Conservation (phyloP, 2,888 invertebrate genomes). For the Argynnis bischoffii region DNA sequence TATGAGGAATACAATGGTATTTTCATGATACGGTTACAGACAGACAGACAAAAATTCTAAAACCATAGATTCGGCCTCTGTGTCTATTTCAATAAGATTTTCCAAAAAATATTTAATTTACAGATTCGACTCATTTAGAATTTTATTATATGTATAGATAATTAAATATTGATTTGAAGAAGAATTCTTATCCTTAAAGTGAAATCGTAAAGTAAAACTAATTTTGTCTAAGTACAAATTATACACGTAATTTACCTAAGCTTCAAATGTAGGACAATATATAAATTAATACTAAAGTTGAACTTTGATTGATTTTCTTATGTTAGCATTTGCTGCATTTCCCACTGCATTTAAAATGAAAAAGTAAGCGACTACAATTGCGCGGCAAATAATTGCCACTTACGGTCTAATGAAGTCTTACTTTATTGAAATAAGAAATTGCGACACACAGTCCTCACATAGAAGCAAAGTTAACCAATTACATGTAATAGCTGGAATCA, state of each 20-base stretch:
- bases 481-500: constrained; percentile 58
- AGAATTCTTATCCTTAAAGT: too few relatives aligned
- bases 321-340: constrained; percentile 65
- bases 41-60: too few relatives aligned
- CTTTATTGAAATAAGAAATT: constrained; percentile 75
- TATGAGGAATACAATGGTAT: too few relatives aligned
- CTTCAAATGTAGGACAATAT: not conserved
- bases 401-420: constrained; percentile 60
- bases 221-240: too few relatives aligned
- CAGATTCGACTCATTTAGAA: too few relatives aligned
- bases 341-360: constrained; percentile 56
- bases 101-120: too few relatives aligned
- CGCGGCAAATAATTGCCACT: constrained; percentile 56
- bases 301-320: constrained; percentile 63
- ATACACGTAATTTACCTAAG: not conserved
- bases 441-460: constrained; percentile 58
- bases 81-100: too few relatives aligned
- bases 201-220: too few relatives aligned
- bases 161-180: too few relatives aligned
- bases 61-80: too few relatives aligned
- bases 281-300: constrained; percentile 10
- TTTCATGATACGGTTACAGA: too few relatives aligned
- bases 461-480: constrained; percentile 58
- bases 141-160: too few relatives aligned
- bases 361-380: constrained; percentile 51